Evolutionary conservation across 2,797 vertebrate species (phyloP), one percentile per base, ranked within the genome.

Genomic region (Dipus sagitta): DNA sequence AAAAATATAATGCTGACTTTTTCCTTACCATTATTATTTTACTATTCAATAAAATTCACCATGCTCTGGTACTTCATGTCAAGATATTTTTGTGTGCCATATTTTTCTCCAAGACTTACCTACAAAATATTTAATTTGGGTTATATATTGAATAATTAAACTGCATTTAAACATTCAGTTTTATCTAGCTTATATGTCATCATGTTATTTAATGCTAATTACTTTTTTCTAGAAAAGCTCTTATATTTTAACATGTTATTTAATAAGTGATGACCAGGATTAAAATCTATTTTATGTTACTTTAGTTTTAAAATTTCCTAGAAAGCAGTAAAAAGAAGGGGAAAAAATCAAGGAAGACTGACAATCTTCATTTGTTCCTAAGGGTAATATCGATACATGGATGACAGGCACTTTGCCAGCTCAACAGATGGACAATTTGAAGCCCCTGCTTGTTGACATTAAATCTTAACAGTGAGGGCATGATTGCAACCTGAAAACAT

Each of bases 381-480:
- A 84, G 90, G 91, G 90, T 84, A 93, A 79, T 94, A 95, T 94
- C 96, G 95, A 85, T 81, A 95, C 87, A 94, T 32, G 92, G 88
- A 94, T 96, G 94, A 91, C 86, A 97, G 93, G 96, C 94, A 96
- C 20, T 21, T 34, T 95, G 96, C 96, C 97, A 97, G 82, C 54
- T 74, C 70, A 92, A 93, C 96, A 97, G 97, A 97, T 97, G 96
- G 96, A 91, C 75, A 95, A 96, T 96, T 95, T 96, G 96, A 96
- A 96, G 91, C 75, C 94, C 95, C 92, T 96, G 96, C 38, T 93
- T 97, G 90, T 93, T 97, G 94, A 78, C 97, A 96, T 97, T 95
- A 96, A 97, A 96, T 97, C 97, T 97, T 94, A 95, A 96, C 95
- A 96, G 92, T 96, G 84, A 97, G 93, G 95, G 94, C 97, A 96